Evolutionary conservation across 2,797 vertebrate genomes (phyloP), one percentile per base, ranked within the genome.

Genomic region (Silurus aristotelis): DNA sequence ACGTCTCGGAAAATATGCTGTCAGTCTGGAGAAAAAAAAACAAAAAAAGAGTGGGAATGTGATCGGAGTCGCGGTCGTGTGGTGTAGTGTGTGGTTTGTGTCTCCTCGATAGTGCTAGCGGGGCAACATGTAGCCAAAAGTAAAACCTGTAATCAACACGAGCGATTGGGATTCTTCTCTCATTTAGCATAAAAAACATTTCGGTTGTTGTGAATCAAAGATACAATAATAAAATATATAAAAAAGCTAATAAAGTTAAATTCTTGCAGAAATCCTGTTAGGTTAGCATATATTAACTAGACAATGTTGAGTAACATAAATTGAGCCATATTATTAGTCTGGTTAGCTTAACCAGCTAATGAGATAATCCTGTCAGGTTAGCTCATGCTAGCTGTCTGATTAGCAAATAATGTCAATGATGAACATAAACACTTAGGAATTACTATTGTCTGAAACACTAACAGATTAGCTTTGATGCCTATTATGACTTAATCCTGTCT

Each of bases 91-190:
- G 82, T 73, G 84, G 84, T 72, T 80, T 85, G 52, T 73, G 58
- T 73, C 84, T 82, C 31, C 75, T 19, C 60, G 9, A 17, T 9
- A 8, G 52, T 68, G 58, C 78, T 64, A 80, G 77, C 83, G 64
- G 52, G 8, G 66, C 46, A 81, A 73, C 48, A 60, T 66, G 84
- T 68, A 68, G 72, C 27, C 46, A 85, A 87, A 85, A 82, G 5
- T 38, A 15, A 76, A 82, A 63, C 77, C 84, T 75, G 78, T 87
- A 85, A 89, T 84, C 83, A 87, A 70, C 78, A 83, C 48, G 38
- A 80, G 73, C 8, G 55, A 56, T 61, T 12, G 7, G 46, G 56
- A 19, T 31, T 61, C 31, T n/a, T 46, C 31, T 46, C 68, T 46
- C 80, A 7, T 55, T 22, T 55, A 67, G 56, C 83, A 80, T 79